A percentile compares a stretch with the other conserved stretches of the same genome.
Conservation (phyloP, 2,888 invertebrate genomes). For the Colostygia pectinataria region DNA sequence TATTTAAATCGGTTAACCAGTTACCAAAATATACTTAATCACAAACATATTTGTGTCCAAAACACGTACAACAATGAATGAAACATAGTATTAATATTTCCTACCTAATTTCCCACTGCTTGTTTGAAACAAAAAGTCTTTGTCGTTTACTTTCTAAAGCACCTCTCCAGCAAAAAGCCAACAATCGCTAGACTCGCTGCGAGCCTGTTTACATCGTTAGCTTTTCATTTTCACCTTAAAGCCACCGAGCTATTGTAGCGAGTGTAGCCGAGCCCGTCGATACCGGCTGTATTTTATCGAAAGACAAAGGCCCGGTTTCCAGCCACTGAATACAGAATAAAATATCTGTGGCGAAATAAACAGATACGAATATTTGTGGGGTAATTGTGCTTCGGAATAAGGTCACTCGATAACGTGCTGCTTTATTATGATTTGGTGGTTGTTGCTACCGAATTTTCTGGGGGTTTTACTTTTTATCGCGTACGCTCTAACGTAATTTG, state of each 20-base stretch:
- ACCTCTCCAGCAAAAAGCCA: slow-evolving; percentile 19
- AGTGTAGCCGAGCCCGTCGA: slow-evolving; percentile 19
- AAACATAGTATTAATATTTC: slow-evolving; percentile 12
- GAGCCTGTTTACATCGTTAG: slow-evolving; percentile 51
- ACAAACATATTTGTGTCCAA: not conserved
- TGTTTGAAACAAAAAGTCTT: slow-evolving; percentile 21
- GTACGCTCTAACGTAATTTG: not conserved
- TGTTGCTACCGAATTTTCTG: slow-evolving; percentile 5
- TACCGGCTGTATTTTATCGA: slow-evolving; percentile 43
- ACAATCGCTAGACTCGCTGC: slow-evolving; percentile 20
- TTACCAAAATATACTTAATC: too few relatives aligned
- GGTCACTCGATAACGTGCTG: slow-evolving; percentile 32
- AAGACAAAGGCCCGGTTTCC: slow-evolving; percentile 43
- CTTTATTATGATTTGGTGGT: slow-evolving; percentile 23
- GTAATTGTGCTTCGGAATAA: slow-evolving; percentile 32
- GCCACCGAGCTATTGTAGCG: slow-evolving; percentile 24
- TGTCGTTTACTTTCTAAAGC: slow-evolving; percentile 24
- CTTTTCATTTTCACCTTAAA: slow-evolving; percentile 53
- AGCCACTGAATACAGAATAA: slow-evolving; percentile 40
- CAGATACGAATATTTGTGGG: slow-evolving; percentile 34
- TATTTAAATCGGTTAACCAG: too few relatives aligned
- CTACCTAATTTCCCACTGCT: slow-evolving; percentile 12
- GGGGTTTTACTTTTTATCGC: not conserved
- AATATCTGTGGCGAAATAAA: slow-evolving; percentile 38
- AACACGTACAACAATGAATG: not conserved